These are phyloP conservation scores for Dunckerocampus dactyliophorus DNA, from an alignment of 2,113 vertebrate genomes.

Conservation along the genomic window DNA sequence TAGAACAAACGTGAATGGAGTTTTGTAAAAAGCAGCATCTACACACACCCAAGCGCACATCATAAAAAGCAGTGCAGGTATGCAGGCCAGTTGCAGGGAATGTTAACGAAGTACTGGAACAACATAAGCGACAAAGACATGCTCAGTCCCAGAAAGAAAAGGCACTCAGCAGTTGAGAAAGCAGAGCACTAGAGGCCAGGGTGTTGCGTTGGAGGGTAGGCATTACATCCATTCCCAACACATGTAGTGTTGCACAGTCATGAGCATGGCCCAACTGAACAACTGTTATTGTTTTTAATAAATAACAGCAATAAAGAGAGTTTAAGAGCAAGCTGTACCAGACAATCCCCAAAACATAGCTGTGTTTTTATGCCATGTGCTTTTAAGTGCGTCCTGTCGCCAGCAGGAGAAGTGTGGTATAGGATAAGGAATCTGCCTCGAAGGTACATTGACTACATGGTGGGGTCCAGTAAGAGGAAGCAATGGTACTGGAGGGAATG, in stretches of 20 bases:
- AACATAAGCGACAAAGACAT: constrained; percentile 23
- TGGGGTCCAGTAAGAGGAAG: constrained; percentile 10
- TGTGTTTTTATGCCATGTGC: too few relatives aligned
- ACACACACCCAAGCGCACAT: constrained; percentile 4
- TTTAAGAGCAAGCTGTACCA: too few relatives aligned
- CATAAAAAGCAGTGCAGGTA: constrained; percentile 5
- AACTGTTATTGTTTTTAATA: too few relatives aligned
- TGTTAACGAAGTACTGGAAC: constrained; percentile 9
- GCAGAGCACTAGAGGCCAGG: constrained; percentile 26
- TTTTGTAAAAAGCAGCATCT: constrained; percentile 2
- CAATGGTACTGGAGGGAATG: not conserved
- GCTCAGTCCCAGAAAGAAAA: constrained; percentile 1
- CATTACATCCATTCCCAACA: constrained; percentile 25
- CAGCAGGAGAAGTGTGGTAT: not conserved
- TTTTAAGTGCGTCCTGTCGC: constrained; percentile 1
- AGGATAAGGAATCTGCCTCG: constrained; percentile 16
- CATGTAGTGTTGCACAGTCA: too few relatives aligned
- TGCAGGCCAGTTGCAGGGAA: constrained; percentile 16
- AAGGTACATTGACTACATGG: constrained; percentile 17
- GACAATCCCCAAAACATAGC: too few relatives aligned
- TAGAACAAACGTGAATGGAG: not conserved
- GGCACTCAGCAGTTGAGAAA: constrained; percentile 41
- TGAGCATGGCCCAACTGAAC: too few relatives aligned
- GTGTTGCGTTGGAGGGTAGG: constrained; percentile 35
- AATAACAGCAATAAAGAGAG: too few relatives aligned